These are phyloP conservation scores for zebrafish (Danio rerio) DNA, from an alignment of 2,113 vertebrate genomes.

Conservation along the genomic window DNA sequence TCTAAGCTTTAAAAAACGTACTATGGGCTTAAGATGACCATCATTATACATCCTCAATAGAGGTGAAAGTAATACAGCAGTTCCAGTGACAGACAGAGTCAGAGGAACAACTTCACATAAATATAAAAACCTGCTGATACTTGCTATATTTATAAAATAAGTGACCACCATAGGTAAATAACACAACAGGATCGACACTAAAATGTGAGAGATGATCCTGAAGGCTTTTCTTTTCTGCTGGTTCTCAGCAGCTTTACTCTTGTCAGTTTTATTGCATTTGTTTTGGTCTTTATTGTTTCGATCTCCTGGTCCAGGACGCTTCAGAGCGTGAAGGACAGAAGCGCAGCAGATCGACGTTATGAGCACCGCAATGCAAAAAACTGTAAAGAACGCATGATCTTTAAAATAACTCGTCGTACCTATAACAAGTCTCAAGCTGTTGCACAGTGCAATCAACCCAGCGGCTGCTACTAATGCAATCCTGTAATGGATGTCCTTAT, in stretches of 20 bases:
- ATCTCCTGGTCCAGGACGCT: background rate
- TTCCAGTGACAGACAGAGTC: background rate
- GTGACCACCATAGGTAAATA: background rate
- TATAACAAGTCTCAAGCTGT: background rate
- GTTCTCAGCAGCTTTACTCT: background rate
- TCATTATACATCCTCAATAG: conserved; percentile 35
- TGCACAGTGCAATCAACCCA: conserved; percentile 5
- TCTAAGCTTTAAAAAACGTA: background rate
- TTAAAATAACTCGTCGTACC: background rate
- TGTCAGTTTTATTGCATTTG: background rate
- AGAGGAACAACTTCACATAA: conserved; percentile 8
- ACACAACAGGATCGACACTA: conserved; percentile 12
- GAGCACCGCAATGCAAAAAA: conserved; percentile 21
- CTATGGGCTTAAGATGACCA: background rate
- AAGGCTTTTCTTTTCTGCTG: conserved; percentile 21
- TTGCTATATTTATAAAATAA: background rate
- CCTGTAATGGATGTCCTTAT: conserved; percentile 42
- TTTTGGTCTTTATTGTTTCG: background rate
- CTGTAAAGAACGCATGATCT: background rate
- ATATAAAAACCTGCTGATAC: background rate
- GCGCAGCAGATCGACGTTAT: conserved; percentile 24
- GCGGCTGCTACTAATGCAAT: background rate
- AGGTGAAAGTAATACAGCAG: conserved; percentile 25
- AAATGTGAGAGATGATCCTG: conserved; percentile 2
- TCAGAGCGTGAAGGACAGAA: background rate